These are phyloP conservation scores for Aphis gossypii DNA, from an alignment of 1,140 invertebrate species.

Conservation along the genomic window DNA sequence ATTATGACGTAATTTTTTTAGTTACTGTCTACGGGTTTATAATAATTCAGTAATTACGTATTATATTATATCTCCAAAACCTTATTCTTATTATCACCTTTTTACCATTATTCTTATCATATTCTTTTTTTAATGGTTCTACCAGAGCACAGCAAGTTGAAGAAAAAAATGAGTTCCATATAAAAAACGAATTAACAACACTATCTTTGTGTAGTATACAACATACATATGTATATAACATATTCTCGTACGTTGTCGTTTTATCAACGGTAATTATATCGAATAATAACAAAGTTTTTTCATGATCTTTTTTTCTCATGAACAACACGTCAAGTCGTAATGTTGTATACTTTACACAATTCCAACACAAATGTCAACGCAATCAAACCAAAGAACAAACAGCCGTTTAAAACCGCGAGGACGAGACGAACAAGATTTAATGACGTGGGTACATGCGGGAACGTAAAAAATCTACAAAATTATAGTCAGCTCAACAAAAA, in stretches of 20 bases:
- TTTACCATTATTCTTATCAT: no score
- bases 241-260: neutral
- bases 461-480: neutral
- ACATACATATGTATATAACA: neutral
- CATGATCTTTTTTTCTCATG: conserved; percentile 22
- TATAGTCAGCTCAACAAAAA: neutral
- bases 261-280: conserved; percentile 25
- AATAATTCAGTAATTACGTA: neutral
- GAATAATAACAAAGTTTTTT: neutral
- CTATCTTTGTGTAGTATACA: neutral
- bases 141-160: neutral
- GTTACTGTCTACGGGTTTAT: neutral
- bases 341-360: neutral
- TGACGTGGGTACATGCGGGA: neutral
- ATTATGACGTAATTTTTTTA: neutral
- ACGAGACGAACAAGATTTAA: neutral
- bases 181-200: conserved; percentile 1
- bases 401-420: neutral
- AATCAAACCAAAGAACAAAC: conserved; percentile 12
- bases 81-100: neutral
- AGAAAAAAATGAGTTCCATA: neutral
- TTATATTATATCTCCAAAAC: neutral
- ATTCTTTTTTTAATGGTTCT: neutral
- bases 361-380: neutral
- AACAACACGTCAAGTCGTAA: conserved; percentile 5